Conservation (phyloP, 2,888 invertebrate species). For the Andrena fulva region DNA sequence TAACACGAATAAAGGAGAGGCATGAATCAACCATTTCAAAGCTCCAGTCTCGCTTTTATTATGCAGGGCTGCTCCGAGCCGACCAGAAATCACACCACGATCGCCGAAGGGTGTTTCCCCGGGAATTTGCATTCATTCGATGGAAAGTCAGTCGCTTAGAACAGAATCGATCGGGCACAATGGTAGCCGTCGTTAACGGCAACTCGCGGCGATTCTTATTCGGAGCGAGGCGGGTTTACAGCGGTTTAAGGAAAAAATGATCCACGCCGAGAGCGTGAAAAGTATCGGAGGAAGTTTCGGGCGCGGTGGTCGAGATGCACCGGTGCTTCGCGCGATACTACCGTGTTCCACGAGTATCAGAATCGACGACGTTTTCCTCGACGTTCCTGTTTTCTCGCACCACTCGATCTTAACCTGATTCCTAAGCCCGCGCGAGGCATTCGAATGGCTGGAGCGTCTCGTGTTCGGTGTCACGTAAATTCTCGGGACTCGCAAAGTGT, state of each 20-base stretch:
- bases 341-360: not conserved
- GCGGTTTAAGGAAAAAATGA: not conserved
- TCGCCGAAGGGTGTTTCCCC: not conserved
- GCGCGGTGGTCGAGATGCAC: not conserved
- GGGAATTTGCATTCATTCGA: not conserved
- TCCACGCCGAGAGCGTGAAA: not conserved
- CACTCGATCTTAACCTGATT: not conserved
- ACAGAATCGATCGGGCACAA: not conserved
- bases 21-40: not conserved
- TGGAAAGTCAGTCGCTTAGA: not conserved
- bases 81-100: not conserved
- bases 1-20: not conserved
- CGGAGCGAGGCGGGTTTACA: not conserved
- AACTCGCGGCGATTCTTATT: constrained; percentile 6
- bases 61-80: not conserved
- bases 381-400: not conserved
- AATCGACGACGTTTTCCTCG: not conserved
- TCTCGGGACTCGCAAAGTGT: no score
- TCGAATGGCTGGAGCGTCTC: no score
- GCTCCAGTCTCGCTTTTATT: not conserved
- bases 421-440: not conserved
- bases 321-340: not conserved
- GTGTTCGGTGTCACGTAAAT: no score
- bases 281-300: constrained; percentile 6
- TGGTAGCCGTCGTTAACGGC: not conserved